These are phyloP conservation scores for Drosophila sordidapex DNA, from an alignment of 2,888 invertebrate genomes.

Conservation along the genomic window DNA sequence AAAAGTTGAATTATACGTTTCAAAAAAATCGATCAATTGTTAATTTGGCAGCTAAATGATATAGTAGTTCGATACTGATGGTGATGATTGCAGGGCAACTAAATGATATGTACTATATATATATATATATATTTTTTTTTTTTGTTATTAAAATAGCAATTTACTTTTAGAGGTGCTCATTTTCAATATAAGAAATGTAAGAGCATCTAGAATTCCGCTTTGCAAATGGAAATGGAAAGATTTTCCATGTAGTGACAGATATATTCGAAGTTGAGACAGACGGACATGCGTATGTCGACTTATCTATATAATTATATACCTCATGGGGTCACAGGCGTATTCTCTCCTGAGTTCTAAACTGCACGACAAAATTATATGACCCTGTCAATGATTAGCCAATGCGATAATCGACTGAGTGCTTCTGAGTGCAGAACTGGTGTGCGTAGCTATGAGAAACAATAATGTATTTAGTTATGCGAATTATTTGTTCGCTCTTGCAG, in stretches of 20 bases:
- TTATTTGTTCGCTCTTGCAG: constrained; percentile 48
- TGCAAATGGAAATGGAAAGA: neutral
- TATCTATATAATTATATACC: neutral
- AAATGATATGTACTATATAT: neutral
- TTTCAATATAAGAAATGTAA: neutral
- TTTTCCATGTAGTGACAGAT: neutral
- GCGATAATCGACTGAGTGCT: constrained; percentile 1
- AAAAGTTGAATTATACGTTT: neutral
- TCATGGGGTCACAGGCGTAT: neutral
- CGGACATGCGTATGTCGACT: neutral
- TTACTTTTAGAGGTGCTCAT: neutral
- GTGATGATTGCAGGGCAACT: neutral
- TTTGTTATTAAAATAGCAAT: neutral
- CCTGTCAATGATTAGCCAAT: neutral
- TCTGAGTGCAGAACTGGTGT: constrained; percentile 9
- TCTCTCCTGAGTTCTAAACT: neutral
- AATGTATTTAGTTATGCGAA: constrained; percentile 59
- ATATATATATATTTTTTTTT: neutral
- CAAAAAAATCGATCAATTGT: neutral
- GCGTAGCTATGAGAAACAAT: constrained; percentile 42
- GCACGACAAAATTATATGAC: neutral
- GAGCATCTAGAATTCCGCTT: neutral
- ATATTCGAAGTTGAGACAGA: neutral
- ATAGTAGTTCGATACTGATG: neutral
- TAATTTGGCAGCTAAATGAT: neutral